phyloP scores from a whole-genome alignment of 1,140 invertebrate genomes.

The Magallana gigas region DNA sequence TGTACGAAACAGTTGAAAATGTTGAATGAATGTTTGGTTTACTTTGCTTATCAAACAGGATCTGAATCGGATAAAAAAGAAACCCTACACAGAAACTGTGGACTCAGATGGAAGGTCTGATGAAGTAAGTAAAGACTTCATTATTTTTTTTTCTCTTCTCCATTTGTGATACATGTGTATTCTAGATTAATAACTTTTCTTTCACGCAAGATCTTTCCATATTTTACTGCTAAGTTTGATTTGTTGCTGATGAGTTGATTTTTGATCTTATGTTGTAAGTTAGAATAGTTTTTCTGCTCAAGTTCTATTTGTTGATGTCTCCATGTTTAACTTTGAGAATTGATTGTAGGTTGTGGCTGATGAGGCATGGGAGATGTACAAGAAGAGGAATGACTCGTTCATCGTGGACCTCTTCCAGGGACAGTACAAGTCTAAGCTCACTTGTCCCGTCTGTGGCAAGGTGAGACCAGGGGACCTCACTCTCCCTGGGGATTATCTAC shows the following conservation, averaged over 20 bases:
- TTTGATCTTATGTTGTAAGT: too few species aligned
- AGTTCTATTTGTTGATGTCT: not conserved
- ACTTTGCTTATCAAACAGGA: constrained; percentile 75
- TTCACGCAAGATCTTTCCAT: too few species aligned
- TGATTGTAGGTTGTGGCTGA: constrained; percentile 79
- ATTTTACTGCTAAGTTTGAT: too few species aligned
- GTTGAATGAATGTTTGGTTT: not conserved
- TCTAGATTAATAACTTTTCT: too few species aligned
- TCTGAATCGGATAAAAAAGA: constrained; percentile 83
- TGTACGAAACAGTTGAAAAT: too few species aligned
- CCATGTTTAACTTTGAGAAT: not conserved
- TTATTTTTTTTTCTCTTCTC: too few species aligned
- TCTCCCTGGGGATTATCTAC: too few species aligned
- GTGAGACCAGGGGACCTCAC: constrained; percentile 63
- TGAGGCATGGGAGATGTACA: constrained; percentile 83
- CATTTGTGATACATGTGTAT: too few species aligned
- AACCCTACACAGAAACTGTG: constrained; percentile 83
- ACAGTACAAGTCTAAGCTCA: constrained; percentile 81
- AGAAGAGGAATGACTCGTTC: constrained; percentile 83
- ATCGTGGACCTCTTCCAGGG: constrained; percentile 85
- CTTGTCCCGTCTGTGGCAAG: constrained; percentile 81
- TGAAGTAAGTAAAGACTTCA: constrained; percentile 71
- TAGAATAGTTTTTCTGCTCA: not conserved
- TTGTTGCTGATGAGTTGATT: too few species aligned
- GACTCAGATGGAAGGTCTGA: constrained; percentile 81